Conservation (phyloP, 2,797 vertebrate species). For the Intellagama lesueurii region DNA sequence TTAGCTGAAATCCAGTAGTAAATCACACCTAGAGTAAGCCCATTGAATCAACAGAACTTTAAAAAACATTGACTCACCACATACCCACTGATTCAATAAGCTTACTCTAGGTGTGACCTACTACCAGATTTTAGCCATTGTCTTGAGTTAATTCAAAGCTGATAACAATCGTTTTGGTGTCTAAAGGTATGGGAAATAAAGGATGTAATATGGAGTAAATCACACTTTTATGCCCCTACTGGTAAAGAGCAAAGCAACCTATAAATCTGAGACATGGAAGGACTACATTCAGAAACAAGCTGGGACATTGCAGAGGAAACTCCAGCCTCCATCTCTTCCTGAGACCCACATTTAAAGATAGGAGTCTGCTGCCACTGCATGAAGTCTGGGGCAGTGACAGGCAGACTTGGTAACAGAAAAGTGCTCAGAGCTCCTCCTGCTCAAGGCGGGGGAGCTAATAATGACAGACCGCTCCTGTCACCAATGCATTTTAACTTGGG, state of each 20-base stretch:
- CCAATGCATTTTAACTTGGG: slow-evolving; percentile 15
- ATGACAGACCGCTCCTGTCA: slow-evolving; percentile 5
- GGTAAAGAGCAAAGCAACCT: neutral
- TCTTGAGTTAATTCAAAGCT: neutral
- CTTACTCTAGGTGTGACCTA: too few relatives aligned
- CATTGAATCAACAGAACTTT: too few relatives aligned
- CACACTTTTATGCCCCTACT: neutral
- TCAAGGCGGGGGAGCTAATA: neutral
- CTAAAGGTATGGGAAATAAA: neutral
- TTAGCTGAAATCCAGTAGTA: too few relatives aligned
- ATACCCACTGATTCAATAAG: too few relatives aligned
- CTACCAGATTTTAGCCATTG: too few relatives aligned
- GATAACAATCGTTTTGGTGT: neutral
- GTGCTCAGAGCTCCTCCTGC: neutral
- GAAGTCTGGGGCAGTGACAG: neutral
- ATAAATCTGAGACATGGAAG: neutral
- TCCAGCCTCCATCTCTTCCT: neutral
- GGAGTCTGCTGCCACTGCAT: neutral
- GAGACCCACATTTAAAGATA: neutral
- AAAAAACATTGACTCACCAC: too few relatives aligned
- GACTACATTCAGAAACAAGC: neutral
- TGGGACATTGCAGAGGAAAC: neutral
- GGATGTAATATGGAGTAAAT: neutral
- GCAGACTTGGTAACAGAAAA: neutral
- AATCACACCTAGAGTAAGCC: too few relatives aligned